Conservation (phyloP, 2,113 vertebrate genomes). For the Noturus placidus region DNA sequence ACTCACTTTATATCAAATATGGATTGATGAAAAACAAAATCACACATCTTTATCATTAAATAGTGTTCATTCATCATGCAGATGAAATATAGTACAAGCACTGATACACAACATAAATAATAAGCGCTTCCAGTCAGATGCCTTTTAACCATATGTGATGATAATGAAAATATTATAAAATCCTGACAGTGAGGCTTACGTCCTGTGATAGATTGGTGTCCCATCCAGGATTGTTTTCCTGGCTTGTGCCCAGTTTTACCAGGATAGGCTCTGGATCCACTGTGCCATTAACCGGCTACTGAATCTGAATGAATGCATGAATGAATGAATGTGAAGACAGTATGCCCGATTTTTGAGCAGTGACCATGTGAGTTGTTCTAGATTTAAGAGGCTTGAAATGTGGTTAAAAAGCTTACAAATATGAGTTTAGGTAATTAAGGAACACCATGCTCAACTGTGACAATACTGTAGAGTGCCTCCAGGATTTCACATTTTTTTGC, state of each 20-base stretch:
- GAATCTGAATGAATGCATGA: background rate
- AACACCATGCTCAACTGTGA: slow-evolving; percentile 1
- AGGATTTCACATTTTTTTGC: no score
- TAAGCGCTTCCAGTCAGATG: background rate
- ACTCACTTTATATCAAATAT: slow-evolving; percentile 21
- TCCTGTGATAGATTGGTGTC: background rate
- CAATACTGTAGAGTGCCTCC: background rate
- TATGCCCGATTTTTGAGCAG: background rate
- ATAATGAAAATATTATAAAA: background rate
- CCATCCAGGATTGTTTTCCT: background rate
- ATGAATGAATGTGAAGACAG: background rate
- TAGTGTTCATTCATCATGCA: background rate
- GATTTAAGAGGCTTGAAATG: slow-evolving; percentile 9
- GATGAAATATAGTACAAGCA: background rate
- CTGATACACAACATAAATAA: background rate
- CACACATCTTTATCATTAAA: background rate
- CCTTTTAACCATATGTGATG: background rate
- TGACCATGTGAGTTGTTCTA: slow-evolving; percentile 1
- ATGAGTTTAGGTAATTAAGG: slow-evolving; percentile 16
- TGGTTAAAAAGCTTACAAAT: slow-evolving; percentile 5
- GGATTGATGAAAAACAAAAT: background rate
- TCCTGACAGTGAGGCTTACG: background rate
- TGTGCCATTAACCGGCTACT: background rate
- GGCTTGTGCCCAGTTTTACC: background rate
- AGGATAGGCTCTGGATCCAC: background rate